Evolutionary conservation across 2,888 invertebrate species (phyloP).

Genomic region (Stegophylla sp.): DNA sequence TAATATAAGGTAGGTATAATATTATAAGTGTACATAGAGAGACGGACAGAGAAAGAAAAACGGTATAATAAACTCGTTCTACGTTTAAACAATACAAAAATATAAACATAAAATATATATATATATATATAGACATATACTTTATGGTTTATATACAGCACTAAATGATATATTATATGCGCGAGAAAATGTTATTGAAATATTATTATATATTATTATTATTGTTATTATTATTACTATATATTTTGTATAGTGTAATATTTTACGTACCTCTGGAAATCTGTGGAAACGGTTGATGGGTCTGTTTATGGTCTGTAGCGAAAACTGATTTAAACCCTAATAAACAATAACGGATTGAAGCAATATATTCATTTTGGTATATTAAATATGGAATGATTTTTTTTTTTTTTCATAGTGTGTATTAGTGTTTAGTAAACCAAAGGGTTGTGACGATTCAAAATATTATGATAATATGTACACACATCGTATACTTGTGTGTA

Average conservation of each 20-base stretch:
- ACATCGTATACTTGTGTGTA: too few relatives aligned
- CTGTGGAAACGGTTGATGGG: constrained; percentile 58
- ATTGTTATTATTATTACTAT: constrained; percentile 18
- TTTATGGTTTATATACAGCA: not conserved
- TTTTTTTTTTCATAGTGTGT: not conserved
- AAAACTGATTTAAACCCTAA: constrained; percentile 59
- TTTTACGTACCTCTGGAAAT: constrained; percentile 59
- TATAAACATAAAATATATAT: too few relatives aligned
- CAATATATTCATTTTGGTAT: constrained; percentile 45
- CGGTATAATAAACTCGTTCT: constrained; percentile 58
- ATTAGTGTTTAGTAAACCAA: not conserved
- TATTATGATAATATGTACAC: too few relatives aligned
- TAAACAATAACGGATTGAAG: constrained; percentile 57
- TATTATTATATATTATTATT: constrained; percentile 2
- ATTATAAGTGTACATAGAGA: constrained; percentile 55
- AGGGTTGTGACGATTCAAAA: too few relatives aligned
- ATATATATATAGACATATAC: too few relatives aligned
- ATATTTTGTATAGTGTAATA: constrained; percentile 18
- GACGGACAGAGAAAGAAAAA: constrained; percentile 60
- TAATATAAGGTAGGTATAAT: constrained; percentile 49
- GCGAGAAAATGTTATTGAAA: constrained; percentile 24
- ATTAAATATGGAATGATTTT: not conserved
- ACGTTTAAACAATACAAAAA: constrained; percentile 10
- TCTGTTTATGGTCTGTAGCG: constrained; percentile 58
- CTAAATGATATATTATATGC: not conserved